Conservation (phyloP, 1,140 invertebrate species). For the Wasmannia auropunctata region DNA sequence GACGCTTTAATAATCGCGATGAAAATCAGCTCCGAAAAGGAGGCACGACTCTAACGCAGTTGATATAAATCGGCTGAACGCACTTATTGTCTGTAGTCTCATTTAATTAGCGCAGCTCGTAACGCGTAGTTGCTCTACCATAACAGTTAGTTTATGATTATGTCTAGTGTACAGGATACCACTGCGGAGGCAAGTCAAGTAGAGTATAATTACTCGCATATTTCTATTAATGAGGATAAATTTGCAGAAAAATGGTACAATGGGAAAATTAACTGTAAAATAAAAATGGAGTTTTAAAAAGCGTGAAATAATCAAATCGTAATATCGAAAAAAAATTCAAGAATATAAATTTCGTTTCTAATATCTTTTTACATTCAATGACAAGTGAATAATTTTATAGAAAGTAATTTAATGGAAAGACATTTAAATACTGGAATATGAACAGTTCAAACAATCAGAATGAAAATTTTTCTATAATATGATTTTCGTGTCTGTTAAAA, state of each 20-base stretch:
- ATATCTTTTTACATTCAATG: neutral
- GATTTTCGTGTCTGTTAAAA: neutral
- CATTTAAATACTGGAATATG: neutral
- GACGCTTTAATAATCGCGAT: neutral
- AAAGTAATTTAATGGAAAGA: neutral
- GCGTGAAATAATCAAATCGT: neutral
- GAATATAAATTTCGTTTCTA: neutral
- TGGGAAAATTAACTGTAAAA: neutral
- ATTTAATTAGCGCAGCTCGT: slow-evolving; percentile 32
- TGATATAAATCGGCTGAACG: neutral
- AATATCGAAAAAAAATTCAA: neutral
- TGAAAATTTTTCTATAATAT: neutral
- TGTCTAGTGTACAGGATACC: neutral
- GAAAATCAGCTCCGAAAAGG: neutral
- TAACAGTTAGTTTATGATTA: neutral
- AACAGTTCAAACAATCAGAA: neutral
- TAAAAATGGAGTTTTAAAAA: neutral
- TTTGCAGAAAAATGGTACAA: neutral
- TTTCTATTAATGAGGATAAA: neutral
- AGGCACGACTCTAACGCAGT: neutral
- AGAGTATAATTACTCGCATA: neutral
- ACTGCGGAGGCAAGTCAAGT: neutral
- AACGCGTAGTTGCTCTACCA: neutral
- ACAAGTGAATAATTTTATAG: no score
- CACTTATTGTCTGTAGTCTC: neutral